Conservation (phyloP, 2,888 invertebrate species). For the Steinernema carpocapsae region DNA sequence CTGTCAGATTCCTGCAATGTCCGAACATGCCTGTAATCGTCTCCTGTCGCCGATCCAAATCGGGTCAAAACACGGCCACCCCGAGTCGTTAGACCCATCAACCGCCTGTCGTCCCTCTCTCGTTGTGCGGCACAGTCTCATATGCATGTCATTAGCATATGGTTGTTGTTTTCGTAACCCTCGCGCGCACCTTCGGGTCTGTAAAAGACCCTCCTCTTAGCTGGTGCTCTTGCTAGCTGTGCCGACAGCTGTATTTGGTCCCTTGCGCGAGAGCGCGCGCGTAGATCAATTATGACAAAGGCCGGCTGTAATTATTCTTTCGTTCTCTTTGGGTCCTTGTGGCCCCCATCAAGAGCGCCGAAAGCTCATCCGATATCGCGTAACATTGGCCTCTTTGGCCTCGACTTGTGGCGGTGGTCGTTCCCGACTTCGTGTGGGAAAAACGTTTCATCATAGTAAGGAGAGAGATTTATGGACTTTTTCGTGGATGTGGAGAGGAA, state of each 20-base stretch:
- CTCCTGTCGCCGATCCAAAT: not conserved
- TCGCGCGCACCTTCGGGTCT: constrained; percentile 17
- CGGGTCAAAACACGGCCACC: constrained; percentile 18
- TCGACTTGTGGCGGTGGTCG: too few species aligned
- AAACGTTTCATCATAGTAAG: too few species aligned
- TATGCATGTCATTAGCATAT: constrained; percentile 31
- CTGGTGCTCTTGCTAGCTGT: not conserved
- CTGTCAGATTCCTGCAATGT: not conserved
- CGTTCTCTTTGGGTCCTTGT: not conserved
- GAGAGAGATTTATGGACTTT: too few species aligned
- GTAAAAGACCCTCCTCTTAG: too few species aligned
- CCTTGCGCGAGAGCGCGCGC: not conserved
- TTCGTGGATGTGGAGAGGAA: too few species aligned
- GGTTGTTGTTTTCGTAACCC: constrained; percentile 2
- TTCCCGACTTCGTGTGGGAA: too few species aligned
- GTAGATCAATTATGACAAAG: constrained; percentile 32
- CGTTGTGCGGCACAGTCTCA: not conserved
- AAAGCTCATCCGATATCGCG: constrained; percentile 30
- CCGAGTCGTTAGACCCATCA: not conserved
- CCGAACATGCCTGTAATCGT: not conserved
- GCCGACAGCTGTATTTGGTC: constrained; percentile 32
- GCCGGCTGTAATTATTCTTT: constrained; percentile 35
- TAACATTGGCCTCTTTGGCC: not conserved
- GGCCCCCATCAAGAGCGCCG: not conserved
- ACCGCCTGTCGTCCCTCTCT: not conserved